Evolutionary conservation across 2,888 invertebrate genomes (phyloP), one percentile per base, ranked within the genome.

Genomic region (Oegoconia quadripuncta): DNA sequence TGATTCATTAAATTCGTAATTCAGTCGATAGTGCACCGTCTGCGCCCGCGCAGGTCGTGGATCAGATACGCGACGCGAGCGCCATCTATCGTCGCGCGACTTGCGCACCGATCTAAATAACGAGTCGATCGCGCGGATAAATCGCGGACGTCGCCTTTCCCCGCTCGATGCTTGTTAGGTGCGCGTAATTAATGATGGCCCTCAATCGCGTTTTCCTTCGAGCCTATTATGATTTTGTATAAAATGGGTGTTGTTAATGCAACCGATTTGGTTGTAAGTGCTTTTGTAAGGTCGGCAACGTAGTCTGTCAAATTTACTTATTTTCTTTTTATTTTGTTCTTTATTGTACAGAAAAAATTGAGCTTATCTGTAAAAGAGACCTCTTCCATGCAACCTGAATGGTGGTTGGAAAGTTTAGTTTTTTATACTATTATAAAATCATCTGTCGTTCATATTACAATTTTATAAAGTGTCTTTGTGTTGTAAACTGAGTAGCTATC

Each of bases 41-140:
- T 25, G 46, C 47, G 49, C 45, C 56, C 57, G 56, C 58, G 58
- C 66, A 50, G 56, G 62, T 72, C 83, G 81, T 81, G 80, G 58
- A 82, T 81, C 82, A 65, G 82, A 84, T 84, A 83, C 37, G 52
- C 59, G 39, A 47, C 54, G 55, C 60, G 55, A 50, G 60, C 72
- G 76, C 78, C 79, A 80, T 80, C 82, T 81, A 78, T 75, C 81
- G 81, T 69, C 75, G 69, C 70, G 53, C 81, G 81, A 69, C 75
- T 68, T 70, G 53, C 53, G 56, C 43, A 50, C 64, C 70, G 79
- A 83, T 83, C 81, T 82, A 78, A 81, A 77, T 81, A 82, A 79
- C 78, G 71, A 74, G 70, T 67, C 27, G 27, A 76, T 60, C 53
- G 68, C 51, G 53, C 64, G 79, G 75, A 78, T 80, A 81, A 75